Conservation (phyloP, 2,113 vertebrate species). For the Chloropsis hardwickii region DNA sequence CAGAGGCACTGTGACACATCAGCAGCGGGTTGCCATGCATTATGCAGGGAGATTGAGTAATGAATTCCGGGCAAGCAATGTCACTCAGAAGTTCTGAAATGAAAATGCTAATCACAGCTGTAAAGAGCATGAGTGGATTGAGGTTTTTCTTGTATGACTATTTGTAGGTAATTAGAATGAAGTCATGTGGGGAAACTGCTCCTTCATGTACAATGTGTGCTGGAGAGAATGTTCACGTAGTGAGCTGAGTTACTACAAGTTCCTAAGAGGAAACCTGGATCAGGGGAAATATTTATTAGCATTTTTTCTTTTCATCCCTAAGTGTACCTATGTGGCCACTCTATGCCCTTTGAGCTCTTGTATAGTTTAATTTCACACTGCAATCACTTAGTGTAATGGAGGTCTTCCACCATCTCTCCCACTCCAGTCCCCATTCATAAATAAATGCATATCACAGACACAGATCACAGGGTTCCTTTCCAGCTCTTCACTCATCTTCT, state of each 20-base stretch:
- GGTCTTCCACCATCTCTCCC: neutral
- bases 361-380: neutral
- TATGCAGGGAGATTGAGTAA: conserved; percentile 9
- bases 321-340: neutral
- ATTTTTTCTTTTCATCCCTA: conserved; percentile 19
- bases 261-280: conserved; percentile 8
- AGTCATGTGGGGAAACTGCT: conserved; percentile 29
- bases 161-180: conserved; percentile 52
- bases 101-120: conserved; percentile 24
- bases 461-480: neutral
- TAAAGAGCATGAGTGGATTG: conserved; percentile 32
- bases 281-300: neutral
- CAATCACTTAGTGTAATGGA: neutral
- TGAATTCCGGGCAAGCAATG: neutral
- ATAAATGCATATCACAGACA: neutral
- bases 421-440: conserved; percentile 6
- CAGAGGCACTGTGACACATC: neutral
- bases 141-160: conserved; percentile 36
- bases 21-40: neutral
- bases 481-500: neutral
- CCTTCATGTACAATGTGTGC: neutral
- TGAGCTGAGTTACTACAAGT: neutral
- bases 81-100: neutral
- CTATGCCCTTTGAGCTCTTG: neutral
- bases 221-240: neutral